Conservation (phyloP, 1,140 invertebrate species). For the Aradophagus sp. region DNA sequence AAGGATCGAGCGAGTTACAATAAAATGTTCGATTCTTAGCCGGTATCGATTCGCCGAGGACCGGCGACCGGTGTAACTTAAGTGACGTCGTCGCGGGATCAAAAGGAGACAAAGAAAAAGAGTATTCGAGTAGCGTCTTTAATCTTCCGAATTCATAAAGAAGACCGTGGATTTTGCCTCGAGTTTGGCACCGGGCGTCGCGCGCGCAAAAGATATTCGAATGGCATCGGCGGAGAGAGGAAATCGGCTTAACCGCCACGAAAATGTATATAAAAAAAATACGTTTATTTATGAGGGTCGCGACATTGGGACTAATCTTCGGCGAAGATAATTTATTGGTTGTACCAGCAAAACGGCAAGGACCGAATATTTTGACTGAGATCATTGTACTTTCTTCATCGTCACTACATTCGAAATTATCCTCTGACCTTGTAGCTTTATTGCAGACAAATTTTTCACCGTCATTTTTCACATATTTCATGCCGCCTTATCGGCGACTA, state of each 20-base stretch:
- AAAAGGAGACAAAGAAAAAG: constrained; percentile 58
- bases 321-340: constrained; percentile 73
- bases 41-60: constrained; percentile 49
- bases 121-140: constrained; percentile 63
- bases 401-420: constrained; percentile 53
- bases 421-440: constrained; percentile 36
- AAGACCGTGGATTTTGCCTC: constrained; percentile 64
- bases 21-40: constrained; percentile 50
- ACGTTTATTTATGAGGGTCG: constrained; percentile 75
- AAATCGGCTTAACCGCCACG: constrained; percentile 73
- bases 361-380: constrained; percentile 59
- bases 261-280: constrained; percentile 70
- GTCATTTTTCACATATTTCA: constrained; percentile 48
- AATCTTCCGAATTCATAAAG: constrained; percentile 72
- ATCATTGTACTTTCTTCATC: constrained; percentile 53
- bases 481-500: constrained; percentile 25
- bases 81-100: constrained; percentile 31
- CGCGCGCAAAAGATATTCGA: constrained; percentile 64
- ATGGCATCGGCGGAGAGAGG: constrained; percentile 70
- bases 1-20: constrained; percentile 32
- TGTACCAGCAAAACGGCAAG: constrained; percentile 50
- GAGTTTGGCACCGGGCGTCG: constrained; percentile 68
- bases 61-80: constrained; percentile 34
- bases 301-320: constrained; percentile 74
- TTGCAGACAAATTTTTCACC: constrained; percentile 50